Evolutionary conservation across 2,113 vertebrate species (phyloP).

Genomic region (Manacus vitellinus): DNA sequence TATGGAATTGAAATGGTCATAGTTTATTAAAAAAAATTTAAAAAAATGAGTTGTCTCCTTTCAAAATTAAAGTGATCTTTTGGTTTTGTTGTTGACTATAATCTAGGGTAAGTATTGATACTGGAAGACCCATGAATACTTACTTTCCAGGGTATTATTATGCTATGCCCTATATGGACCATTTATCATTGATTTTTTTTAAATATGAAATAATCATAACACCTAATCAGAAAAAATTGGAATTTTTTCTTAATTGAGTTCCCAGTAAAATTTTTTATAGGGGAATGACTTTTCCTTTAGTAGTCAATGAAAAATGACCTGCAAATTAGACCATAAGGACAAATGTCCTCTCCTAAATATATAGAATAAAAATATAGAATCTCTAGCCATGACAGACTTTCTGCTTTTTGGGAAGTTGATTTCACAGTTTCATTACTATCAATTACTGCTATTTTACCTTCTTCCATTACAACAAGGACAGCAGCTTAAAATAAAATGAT

Average conservation of each 20-base stretch:
- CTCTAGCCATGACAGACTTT: background rate
- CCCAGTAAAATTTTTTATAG: background rate
- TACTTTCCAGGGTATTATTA: background rate
- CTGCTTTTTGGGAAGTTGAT: background rate
- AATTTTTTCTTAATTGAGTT: background rate
- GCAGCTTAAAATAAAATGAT: background rate
- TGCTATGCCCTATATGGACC: background rate
- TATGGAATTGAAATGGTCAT: background rate
- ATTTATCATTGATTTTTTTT: background rate
- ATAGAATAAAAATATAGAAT: background rate
- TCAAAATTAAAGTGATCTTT: background rate
- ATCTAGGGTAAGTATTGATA: background rate
- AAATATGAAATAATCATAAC: background rate
- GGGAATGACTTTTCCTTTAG: background rate
- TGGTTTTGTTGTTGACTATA: background rate
- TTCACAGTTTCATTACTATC: background rate
- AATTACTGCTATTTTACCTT: background rate
- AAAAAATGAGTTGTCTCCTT: background rate
- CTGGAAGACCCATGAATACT: background rate
- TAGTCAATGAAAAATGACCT: background rate
- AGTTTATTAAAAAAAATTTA: background rate
- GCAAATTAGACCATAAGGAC: background rate
- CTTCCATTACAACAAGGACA: background rate
- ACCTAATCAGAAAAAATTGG: background rate
- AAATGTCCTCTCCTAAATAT: background rate